phyloP scores from a whole-genome alignment of 2,888 invertebrate species.

The Heliconius ismenius region DNA sequence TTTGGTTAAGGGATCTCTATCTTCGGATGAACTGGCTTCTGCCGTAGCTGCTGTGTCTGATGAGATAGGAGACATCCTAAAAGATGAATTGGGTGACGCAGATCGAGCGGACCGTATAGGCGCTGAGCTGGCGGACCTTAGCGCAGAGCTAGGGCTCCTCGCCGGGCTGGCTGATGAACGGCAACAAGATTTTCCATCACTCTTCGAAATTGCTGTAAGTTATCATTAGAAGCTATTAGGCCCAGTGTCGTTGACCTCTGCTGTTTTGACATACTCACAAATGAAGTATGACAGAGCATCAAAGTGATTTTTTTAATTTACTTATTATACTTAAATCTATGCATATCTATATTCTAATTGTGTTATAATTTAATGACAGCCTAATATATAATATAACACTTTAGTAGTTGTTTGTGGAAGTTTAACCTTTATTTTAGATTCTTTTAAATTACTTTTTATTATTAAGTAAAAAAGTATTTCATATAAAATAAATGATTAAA shows the following conservation, averaged over 20 bases:
- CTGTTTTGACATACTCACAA: slow-evolving; percentile 41
- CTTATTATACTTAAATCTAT: not conserved
- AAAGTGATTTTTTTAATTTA: slow-evolving; percentile 28
- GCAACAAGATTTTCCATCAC: slow-evolving; percentile 70
- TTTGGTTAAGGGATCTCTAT: slow-evolving; percentile 61
- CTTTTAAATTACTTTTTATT: not conserved
- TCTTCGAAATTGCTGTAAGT: slow-evolving; percentile 77
- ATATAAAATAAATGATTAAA: not conserved
- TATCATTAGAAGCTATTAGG: slow-evolving; percentile 23
- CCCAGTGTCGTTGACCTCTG: slow-evolving; percentile 44
- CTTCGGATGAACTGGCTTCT: slow-evolving; percentile 70
- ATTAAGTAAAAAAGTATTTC: too few species aligned
- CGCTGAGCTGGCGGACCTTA: slow-evolving; percentile 72
- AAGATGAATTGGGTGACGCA: slow-evolving; percentile 74
- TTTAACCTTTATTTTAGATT: not conserved
- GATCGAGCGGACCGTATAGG: slow-evolving; percentile 72
- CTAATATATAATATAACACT: not conserved
- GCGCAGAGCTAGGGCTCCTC: slow-evolving; percentile 72
- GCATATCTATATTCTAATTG: slow-evolving; percentile 8
- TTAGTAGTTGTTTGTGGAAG: slow-evolving; percentile 5
- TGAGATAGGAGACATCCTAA: slow-evolving; percentile 76
- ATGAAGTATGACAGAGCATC: slow-evolving; percentile 32
- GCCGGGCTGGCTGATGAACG: slow-evolving; percentile 72
- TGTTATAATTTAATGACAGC: not conserved
- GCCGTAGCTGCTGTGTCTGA: slow-evolving; percentile 75